Conservation (phyloP, 2,113 vertebrate species). For the Talpa occidentalis region DNA sequence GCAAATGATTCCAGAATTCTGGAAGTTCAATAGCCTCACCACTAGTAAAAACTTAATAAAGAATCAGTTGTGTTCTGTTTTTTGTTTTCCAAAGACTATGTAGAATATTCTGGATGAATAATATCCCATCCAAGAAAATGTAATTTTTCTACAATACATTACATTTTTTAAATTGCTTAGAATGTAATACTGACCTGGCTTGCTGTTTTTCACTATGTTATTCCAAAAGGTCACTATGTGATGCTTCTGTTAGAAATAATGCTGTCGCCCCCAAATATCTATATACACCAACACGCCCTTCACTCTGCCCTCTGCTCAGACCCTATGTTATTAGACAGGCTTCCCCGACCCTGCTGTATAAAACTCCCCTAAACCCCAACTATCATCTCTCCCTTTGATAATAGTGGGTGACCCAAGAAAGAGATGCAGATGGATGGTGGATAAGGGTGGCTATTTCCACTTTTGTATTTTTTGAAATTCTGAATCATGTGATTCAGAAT, state of each 20-base stretch:
- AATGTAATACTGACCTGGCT: neutral
- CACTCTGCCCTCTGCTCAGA: neutral
- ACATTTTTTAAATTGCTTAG: neutral
- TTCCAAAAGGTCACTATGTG: neutral
- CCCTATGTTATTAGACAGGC: neutral
- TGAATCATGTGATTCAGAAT: neutral
- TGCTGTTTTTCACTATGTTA: neutral
- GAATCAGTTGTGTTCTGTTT: neutral
- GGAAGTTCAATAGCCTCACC: no score
- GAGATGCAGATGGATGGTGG: neutral
- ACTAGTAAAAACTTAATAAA: neutral
- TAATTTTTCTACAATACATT: neutral
- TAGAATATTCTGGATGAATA: neutral
- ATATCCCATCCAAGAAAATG: neutral
- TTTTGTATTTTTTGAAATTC: neutral
- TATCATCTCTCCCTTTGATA: neutral
- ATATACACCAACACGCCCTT: neutral
- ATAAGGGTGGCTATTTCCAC: neutral
- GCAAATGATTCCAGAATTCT: neutral
- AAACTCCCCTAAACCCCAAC: rapidly evolving
- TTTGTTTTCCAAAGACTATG: neutral
- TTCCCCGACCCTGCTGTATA: neutral
- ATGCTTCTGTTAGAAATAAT: neutral
- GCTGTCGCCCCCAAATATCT: no score
- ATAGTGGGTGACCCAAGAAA: neutral